phyloP scores from a whole-genome alignment of 2,113 vertebrate species.

The Pterophyllum scalare region DNA sequence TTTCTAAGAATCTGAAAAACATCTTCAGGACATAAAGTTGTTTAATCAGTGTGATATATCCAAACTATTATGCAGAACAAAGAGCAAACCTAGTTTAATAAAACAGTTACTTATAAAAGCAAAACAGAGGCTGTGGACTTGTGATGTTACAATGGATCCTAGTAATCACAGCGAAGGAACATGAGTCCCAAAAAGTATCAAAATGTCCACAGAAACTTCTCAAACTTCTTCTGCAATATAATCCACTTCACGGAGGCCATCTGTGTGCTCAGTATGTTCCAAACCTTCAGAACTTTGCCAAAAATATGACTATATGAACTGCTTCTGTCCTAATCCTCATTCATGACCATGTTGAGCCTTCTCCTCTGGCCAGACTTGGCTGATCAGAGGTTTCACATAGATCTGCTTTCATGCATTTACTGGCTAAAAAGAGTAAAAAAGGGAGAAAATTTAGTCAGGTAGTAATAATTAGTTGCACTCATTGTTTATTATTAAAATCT shows the following conservation, averaged over 20 bases:
- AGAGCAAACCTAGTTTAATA: neutral
- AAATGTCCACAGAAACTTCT: conserved; percentile 22
- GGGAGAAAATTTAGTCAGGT: neutral
- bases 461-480: conserved; percentile 7
- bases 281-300: conserved; percentile 15
- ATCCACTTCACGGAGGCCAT: conserved; percentile 34
- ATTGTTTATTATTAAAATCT: neutral
- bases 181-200: neutral
- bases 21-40: neutral
- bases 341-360: neutral
- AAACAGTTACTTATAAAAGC: neutral
- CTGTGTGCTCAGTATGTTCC: conserved; percentile 30
- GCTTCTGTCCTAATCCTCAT: conserved; percentile 28
- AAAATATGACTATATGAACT: conserved; percentile 4
- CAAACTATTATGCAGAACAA: neutral
- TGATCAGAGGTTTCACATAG: neutral
- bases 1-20: neutral
- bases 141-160: neutral
- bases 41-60: neutral
- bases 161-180: neutral
- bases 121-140: neutral
- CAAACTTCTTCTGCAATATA: conserved; percentile 7
- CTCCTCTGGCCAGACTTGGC: neutral
- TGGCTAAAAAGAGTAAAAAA: neutral
- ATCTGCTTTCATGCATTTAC: neutral